Base-by-base conservation (phyloP, 1,140 invertebrate genomes). In the Holotrichia oblita region DNA sequence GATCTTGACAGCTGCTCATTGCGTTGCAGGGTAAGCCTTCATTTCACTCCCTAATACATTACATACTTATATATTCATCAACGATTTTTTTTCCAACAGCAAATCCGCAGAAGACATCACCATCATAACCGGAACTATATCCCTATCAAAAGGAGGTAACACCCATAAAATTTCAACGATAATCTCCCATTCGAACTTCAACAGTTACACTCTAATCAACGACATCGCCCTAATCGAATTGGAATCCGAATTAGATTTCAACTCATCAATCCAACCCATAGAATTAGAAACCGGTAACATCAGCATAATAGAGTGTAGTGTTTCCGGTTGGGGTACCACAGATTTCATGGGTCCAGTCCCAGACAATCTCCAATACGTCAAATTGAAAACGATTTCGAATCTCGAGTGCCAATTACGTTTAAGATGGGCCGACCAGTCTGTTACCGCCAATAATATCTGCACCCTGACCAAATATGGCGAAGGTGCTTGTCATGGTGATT, bases 1-100 rank as follows among this genome's bases (percentile, higher is more conserved):
- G 80, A 86, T 91, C 40, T 82, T 92, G 2, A 91, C 90, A 0
- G 91, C 91, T 1, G 90, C 89, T 42, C 91, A 92, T 78, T 92
- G 91, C 78, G 81, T 90, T 0, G 20, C 59, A 7, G 48, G 48
- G 86, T 87, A 83, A 61, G n/a, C 9, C n/a, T n/a, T n/a, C n/a
- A n/a, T n/a, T n/a, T n/a, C n/a, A n/a, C n/a, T n/a, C n/a, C n/a
- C n/a, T n/a, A n/a, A n/a, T n/a, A n/a, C n/a, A n/a, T n/a, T n/a
- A n/a, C n/a, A n/a, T n/a, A n/a, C n/a, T n/a, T n/a, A n/a, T n/a
- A n/a, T n/a, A n/a, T n/a, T n/a, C n/a, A n/a, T n/a, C n/a, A n/a
- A n/a, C n/a, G n/a, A n/a, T n/a, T n/a, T n/a, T n/a, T n/a, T n/a
- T n/a, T n/a, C n/a, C n/a, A 6, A 22, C 12, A 41, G 40, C 6